Base-by-base conservation (phyloP, 2,797 vertebrate genomes). In the Sebastes wilsoni region DNA sequence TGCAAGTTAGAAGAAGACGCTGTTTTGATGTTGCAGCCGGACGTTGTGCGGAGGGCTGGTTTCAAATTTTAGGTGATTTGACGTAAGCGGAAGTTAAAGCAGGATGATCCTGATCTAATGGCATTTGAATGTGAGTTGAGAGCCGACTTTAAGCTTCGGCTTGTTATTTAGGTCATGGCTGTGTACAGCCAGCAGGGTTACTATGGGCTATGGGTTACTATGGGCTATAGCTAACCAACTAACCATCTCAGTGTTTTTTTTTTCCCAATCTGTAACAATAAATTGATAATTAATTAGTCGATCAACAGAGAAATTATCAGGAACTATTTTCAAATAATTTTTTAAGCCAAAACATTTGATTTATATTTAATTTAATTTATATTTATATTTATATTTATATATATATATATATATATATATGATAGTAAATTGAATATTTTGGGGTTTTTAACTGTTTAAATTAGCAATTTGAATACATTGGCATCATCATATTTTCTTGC, bases 151-250 rank as follows among this genome's bases (percentile, higher is more conserved):
- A 88, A 94, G 92, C 91, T 90, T 89, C 82, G 82, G 84, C 81
- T 49, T 66, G 86, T 91, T 94, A 94, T 96, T 93, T 93, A 93
- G 94, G 93, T 93, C 95, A 92, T 82, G 77, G 81, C 81, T 76
- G 68, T 71, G 79, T 66, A 62, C 82, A 76, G 79, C 85, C 80
- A 81, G 83, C 67, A 49, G 68, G 80, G 86, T 93, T 87, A 92
- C 84, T 85, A 79, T 82, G 75, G 86, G 87, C 60, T 75, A 77
- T 74, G 68, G 80, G 86, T 93, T 88, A 92, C 84, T 85, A 79
- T 82, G 75, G 86, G 87, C 60, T 75, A 77, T 74, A 83, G 85
- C 87, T 87, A 71, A 87, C 68, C 75, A 88, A 38, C 62, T 22
- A 62, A 76, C 27, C 42, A 55, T 34, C 34, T 74, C 75, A 52